Evolutionary conservation across 30 jellyfish, hydroid and myxozoan species (phyloP).

Genomic region (Cassiopea andromeda): DNA sequence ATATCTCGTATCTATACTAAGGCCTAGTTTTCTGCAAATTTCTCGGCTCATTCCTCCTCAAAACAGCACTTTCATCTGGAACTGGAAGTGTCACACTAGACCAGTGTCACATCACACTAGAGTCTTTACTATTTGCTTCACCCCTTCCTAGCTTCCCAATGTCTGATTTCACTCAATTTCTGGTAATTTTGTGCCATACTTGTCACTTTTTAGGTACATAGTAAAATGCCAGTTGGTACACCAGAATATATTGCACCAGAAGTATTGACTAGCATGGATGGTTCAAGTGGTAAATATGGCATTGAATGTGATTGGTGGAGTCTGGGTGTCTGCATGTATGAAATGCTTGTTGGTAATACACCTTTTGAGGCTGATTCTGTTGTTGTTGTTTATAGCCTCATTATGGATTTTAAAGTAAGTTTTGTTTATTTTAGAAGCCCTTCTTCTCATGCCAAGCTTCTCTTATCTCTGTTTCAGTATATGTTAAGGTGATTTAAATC

Average conservation of each 20-base stretch:
- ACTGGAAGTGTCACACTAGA: too few relatives aligned
- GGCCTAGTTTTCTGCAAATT: too few relatives aligned
- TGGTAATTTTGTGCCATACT: background rate
- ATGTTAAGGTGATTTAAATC: too few relatives aligned
- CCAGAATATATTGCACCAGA: conserved; percentile 99
- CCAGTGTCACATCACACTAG: too few relatives aligned
- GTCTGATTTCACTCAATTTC: too few relatives aligned
- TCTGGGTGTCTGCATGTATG: conserved; percentile 99
- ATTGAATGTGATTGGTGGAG: conserved; percentile 99
- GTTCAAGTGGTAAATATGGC: conserved; percentile 98
- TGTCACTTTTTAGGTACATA: conserved; percentile 75
- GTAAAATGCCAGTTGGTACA: conserved; percentile 99
- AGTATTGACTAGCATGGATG: conserved; percentile 98
- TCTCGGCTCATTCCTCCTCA: too few relatives aligned
- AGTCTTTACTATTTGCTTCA: too few relatives aligned
- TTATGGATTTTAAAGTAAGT: conserved; percentile 96
- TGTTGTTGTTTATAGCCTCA: conserved; percentile 97
- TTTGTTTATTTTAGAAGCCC: background rate
- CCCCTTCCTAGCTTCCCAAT: too few relatives aligned
- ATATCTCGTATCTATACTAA: too few relatives aligned
- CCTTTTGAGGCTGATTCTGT: conserved; percentile 99
- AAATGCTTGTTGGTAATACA: conserved; percentile 97
- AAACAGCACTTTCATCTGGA: too few relatives aligned
- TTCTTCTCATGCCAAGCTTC: background rate
- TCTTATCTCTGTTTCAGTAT: background rate